A percentile compares a stretch with the other conserved stretches of the same genome.
phyloP scores from a whole-genome alignment of 1,140 invertebrate genomes.

The Euura lappo region DNA sequence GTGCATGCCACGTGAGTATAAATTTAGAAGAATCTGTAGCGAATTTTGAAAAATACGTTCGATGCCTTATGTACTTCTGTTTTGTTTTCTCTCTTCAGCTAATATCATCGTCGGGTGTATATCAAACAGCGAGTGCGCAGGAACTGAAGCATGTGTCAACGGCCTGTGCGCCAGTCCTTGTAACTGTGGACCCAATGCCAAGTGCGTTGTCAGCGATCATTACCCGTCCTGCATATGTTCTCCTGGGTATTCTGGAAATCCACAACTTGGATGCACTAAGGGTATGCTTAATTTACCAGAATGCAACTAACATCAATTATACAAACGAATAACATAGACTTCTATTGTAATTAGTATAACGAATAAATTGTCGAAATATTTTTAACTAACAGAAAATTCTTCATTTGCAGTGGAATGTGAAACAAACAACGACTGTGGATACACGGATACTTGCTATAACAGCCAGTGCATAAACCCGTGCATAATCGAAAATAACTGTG shows the following conservation, averaged over 20 bases:
- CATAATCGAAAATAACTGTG: conserved; percentile 77
- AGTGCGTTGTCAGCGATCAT: conserved; percentile 80
- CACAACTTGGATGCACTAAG: conserved; percentile 79
- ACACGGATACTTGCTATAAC: conserved; percentile 81
- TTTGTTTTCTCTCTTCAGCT: conserved; percentile 42
- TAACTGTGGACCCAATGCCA: conserved; percentile 81
- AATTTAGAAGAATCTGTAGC: neutral
- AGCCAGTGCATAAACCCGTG: conserved; percentile 82
- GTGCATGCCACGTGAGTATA: conserved; percentile 78
- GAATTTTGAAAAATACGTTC: neutral
- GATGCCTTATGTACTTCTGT: neutral
- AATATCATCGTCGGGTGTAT: conserved; percentile 71
- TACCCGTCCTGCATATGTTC: conserved; percentile 82
- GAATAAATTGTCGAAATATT: no score
- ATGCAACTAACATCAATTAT: neutral
- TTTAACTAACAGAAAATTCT: conserved; percentile 20
- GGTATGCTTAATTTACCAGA: conserved; percentile 54
- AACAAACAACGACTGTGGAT: conserved; percentile 78
- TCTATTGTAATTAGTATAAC: no score
- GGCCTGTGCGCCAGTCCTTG: conserved; percentile 80
- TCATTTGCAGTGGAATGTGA: conserved; percentile 75
- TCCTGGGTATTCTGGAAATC: conserved; percentile 81
- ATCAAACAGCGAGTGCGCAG: conserved; percentile 79
- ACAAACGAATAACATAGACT: no score
- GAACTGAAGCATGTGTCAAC: conserved; percentile 82